Percentiles rank a stretch among this genome's conserved stretches.
Conservation (phyloP, 2,113 vertebrate species). For the Meleagris gallopavo region DNA sequence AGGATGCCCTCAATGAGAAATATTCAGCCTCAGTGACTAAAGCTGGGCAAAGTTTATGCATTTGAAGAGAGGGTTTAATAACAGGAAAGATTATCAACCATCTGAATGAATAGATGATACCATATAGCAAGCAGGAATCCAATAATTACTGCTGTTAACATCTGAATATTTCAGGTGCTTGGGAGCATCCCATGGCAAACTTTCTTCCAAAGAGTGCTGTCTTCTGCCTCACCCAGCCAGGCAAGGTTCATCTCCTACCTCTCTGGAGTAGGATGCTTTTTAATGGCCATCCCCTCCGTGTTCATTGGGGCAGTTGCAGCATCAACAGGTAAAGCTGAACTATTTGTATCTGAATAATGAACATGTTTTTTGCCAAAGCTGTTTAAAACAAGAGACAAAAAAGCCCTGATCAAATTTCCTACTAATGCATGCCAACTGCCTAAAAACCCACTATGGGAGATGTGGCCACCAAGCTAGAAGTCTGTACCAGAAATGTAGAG, state of each 20-base stretch:
- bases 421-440: background rate
- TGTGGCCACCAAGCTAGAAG: background rate
- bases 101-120: background rate
- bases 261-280: constrained; percentile 76
- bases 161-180: constrained; percentile 73
- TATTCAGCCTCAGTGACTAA: background rate
- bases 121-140: background rate
- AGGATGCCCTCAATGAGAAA: background rate
- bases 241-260: constrained; percentile 82
- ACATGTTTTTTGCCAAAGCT: background rate
- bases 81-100: background rate
- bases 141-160: background rate
- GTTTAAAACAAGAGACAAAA: background rate
- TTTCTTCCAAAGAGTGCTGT: constrained; percentile 86
- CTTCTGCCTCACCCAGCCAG: constrained; percentile 75
- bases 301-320: constrained; percentile 83
- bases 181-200: constrained; percentile 86
- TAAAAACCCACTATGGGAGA: background rate
- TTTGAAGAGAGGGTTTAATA: background rate
- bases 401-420: background rate
- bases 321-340: constrained; percentile 77
- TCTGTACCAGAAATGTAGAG: background rate
- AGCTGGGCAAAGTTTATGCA: background rate
- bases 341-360: background rate
- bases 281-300: constrained; percentile 81